Evolutionary conservation across 2,797 vertebrate genomes (phyloP), one percentile per base, ranked within the genome.

Genomic region (Botia kubotai): DNA sequence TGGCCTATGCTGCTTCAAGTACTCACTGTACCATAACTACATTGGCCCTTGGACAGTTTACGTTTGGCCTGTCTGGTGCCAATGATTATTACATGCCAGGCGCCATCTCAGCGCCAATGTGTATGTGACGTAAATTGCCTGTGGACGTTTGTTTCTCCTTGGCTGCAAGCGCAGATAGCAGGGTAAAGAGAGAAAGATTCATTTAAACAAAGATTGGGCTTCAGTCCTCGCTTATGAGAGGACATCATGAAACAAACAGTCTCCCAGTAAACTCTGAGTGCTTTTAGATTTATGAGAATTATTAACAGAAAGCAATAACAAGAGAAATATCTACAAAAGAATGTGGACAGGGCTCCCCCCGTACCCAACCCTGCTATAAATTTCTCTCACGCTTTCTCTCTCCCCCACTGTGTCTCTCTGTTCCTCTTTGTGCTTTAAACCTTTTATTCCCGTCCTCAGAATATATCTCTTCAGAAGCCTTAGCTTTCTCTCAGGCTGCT

Each of bases 31-130:
- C 81, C 83, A 77, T 71, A 87, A 82, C 72, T 70, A 55, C 69
- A 55, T 72, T 82, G 78, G 81, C 81, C 53, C 83, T 60, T 78
- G 76, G 65, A 60, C 79, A 79, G 86, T 87, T 87, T 85, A 85
- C 82, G 79, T 85, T 86, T 79, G 75, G 83, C 81, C 62, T 67
- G 67, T 83, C 82, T 85, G 69, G 73, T 85, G 83, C 83, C 83
- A 83, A 23, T 46, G 66, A 66, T 77, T 21, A 23, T 57, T 77
- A 67, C 65, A 86, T 76, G 83, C 83, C 85, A 86, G 72, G 66
- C 39, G 58, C 69, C 71, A 60, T 70, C 63, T 80, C 72, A 69
- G 80, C 79, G 76, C 82, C 85, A 84, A 57, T 43, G 75, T 70
- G 72, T 46, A 58, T 60, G 83, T 87, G 86, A 87, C 83, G 82